Percentiles rank a stretch among this genome's conserved stretches.
Conservation (phyloP, 2,888 invertebrate species). For the Eupithecia tripunctaria region DNA sequence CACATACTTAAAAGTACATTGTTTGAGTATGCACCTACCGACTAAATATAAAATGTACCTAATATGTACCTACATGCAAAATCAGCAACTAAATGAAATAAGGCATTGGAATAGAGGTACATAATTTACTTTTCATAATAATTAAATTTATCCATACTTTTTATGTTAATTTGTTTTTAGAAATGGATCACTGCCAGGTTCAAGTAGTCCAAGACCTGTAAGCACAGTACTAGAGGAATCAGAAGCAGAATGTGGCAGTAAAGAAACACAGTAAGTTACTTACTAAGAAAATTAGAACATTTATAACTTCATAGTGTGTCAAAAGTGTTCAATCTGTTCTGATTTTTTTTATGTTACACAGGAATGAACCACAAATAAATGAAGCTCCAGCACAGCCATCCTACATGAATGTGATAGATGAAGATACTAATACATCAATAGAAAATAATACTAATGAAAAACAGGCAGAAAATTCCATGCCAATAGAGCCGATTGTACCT, state of each 20-base stretch:
- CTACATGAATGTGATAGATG: constrained; percentile 14
- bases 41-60: too few relatives aligned
- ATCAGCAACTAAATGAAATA: too few relatives aligned
- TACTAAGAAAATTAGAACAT: background rate
- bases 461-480: constrained; percentile 13
- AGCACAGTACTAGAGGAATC: constrained; percentile 2
- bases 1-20: too few relatives aligned
- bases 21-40: too few relatives aligned
- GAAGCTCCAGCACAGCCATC: constrained; percentile 7
- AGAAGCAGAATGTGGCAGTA: background rate
- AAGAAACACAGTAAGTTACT: constrained; percentile 10
- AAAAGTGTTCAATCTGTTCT: too few relatives aligned
- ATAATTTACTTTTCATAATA: background rate
- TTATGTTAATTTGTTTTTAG: constrained; percentile 7
- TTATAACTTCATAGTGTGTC: background rate
- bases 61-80: too few relatives aligned
- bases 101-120: too few relatives aligned
- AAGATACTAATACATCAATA: constrained; percentile 23
- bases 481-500: constrained; percentile 52
- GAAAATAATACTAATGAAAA: constrained; percentile 11
- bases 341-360: constrained; percentile 15
- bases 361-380: constrained; percentile 16
- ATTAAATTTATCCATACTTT: background rate
- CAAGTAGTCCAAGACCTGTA: background rate
- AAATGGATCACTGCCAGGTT: background rate